Conservation (phyloP, 2,888 invertebrate species). For the Dicroscelio sp. region DNA sequence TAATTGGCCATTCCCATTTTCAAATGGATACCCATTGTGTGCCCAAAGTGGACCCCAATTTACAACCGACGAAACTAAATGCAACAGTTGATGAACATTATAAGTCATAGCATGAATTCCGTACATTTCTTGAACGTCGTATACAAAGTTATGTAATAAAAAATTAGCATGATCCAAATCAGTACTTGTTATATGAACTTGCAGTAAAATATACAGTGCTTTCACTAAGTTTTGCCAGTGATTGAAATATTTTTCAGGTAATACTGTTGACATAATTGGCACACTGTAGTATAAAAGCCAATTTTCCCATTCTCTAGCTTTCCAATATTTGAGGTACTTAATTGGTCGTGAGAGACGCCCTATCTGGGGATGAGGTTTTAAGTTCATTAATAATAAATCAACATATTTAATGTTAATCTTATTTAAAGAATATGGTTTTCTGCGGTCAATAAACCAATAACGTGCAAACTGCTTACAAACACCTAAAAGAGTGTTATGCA, state of each 20-base stretch:
- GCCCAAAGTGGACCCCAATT: conserved; percentile 82
- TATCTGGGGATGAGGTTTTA: conserved; percentile 59
- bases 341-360: conserved; percentile 52
- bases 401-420: conserved; percentile 12
- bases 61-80: conserved; percentile 74
- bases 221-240: conserved; percentile 79
- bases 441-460: conserved; percentile 62
- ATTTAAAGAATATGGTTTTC: background rate
- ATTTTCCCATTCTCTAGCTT: conserved; percentile 73
- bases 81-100: conserved; percentile 79
- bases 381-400: conserved; percentile 20
- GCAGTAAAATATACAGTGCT: conserved; percentile 62
- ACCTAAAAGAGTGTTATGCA: conserved; percentile 68
- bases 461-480: conserved; percentile 58
- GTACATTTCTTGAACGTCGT: conserved; percentile 65
- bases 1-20: conserved; percentile 72
- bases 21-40: conserved; percentile 76
- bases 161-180: conserved; percentile 59
- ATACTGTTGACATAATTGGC: conserved; percentile 38
- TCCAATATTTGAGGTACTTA: conserved; percentile 55
- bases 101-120: conserved; percentile 69
- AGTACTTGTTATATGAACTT: conserved; percentile 57
- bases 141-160: conserved; percentile 56
- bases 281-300: conserved; percentile 79
- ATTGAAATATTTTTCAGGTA: conserved; percentile 50